Evolutionary conservation across 2,797 vertebrate species (phyloP), one percentile per base, ranked within the genome.

Genomic region (Enteromius viviparus): DNA sequence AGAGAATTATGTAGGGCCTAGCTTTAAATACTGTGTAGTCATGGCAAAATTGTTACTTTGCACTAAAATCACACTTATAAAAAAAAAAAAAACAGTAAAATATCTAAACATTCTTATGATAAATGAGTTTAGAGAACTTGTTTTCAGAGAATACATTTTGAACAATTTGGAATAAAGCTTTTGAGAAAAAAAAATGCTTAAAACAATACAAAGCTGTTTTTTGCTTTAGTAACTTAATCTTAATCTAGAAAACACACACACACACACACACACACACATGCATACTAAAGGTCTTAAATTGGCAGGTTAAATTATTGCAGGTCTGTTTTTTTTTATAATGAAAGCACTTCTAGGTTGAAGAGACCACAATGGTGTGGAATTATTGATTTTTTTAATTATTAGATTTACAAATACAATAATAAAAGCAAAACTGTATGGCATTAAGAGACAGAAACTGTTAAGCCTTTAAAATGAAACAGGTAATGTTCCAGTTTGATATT

Each of bases 271-370:
- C 51, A 32, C 47, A 47, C 15, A 7, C 14, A 49, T 6, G 19
- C 51, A 21, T 40, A 40, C 40, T 40, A 45, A 42, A 45, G 42
- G 42, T 45, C 42, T 45, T 45, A 45, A 45, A 45, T 37, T 3
- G 19, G 21, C 29, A 32, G 55, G 55, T 60, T 26, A 5, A 26
- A 60, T 79, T 10, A 42, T 81, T 62, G 60, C 19, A 9, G 42
- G 15, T 17, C 66, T 23, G 9, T 32, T n/a, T 32, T 74, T 74
- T 26, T 68, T 12, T 1, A 64, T 19, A 65, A 40, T 40, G 29
- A 37, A 78, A 87, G 87, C 87, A 90, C 84, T 87, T 88, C 82
- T 83, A 75, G 81, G 80, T 86, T 87, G 23, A 62, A 80, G 85
- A 84, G 89, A 90, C 87, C 88, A 88, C 51, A 77, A 37, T 26